Evolutionary conservation across 2,113 vertebrate genomes (phyloP), one percentile per base, ranked within the genome.

Genomic region (Poecilia latipinna): DNA sequence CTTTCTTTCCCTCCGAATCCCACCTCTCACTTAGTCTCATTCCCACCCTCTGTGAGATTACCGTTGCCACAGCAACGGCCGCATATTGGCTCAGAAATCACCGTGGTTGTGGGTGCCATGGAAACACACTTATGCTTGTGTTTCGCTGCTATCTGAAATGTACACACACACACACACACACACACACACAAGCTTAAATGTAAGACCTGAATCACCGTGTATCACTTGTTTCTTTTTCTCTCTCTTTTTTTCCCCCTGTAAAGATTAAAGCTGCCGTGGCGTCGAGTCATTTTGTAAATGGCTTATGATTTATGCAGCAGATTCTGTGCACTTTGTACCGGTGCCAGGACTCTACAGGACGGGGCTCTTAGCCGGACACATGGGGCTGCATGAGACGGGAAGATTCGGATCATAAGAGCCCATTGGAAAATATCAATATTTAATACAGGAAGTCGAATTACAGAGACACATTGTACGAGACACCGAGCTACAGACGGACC

Each of bases 81-180:
- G 83, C 87, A 87, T 88, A 92, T 91, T 90, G 91, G 90, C 86
- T 91, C 75, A 86, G 89, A 91, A 91, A 82, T 90, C 87, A 75
- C 91, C 80, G 87, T 84, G 84, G 86, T 94, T 91, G 93, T 94
- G 90, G 92, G 65, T 84, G 80, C 93, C 92, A 93, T 93, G 87
- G 93, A 91, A 93, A 94, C 91, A 82, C 85, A 87, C 90, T 90
- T 91, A 94, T 91, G 90, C 88, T 93, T 86, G 86, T 82, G 87
- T 87, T 88, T 86, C 65, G 62, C 82, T 66, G 82, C 81, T 69
- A 74, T 85, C 77, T 5, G 48, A 8, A 72, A 78, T 54, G 33
- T 15, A 61, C 69, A 48, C 68, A 42, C 64, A 26, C 64, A 68
- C 61, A 66, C 48, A 68, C 61, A 66, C 48, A 63, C 51, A 57